These are phyloP conservation scores for Margarornis squamiger DNA, from an alignment of 2,797 vertebrate genomes.

Conservation along the genomic window DNA sequence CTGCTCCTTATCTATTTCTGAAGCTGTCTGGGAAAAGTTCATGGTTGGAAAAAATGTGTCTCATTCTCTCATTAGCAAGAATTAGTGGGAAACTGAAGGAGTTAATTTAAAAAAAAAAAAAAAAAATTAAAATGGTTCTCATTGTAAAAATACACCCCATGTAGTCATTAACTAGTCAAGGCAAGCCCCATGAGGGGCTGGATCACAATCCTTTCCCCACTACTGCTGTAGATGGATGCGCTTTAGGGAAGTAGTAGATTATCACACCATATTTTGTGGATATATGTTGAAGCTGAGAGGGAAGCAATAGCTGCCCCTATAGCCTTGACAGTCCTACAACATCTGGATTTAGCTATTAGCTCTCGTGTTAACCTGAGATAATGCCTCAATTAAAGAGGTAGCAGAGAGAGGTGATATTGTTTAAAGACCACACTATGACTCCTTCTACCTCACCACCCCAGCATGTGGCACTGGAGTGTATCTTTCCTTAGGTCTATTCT, in stretches of 20 bases:
- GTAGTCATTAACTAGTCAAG: background rate
- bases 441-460: background rate
- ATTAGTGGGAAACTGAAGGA: background rate
- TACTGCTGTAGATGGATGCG: background rate
- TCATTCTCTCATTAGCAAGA: background rate
- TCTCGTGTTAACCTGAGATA: background rate
- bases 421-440: background rate
- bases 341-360: background rate
- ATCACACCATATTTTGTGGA: background rate
- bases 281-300: background rate
- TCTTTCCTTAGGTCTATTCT: background rate
- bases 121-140: fast-evolving
- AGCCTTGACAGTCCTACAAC: background rate
- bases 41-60: background rate
- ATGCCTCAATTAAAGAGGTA: background rate
- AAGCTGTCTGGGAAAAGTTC: background rate
- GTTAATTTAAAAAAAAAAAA: background rate
- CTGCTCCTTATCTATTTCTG: background rate
- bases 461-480: background rate
- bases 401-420: background rate
- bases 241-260: background rate
- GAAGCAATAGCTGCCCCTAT: background rate
- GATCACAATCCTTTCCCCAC: background rate
- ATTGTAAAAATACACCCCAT: background rate
- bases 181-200: background rate